Conservation (phyloP, 2,888 invertebrate species). For the Cerceris ruficornis region DNA sequence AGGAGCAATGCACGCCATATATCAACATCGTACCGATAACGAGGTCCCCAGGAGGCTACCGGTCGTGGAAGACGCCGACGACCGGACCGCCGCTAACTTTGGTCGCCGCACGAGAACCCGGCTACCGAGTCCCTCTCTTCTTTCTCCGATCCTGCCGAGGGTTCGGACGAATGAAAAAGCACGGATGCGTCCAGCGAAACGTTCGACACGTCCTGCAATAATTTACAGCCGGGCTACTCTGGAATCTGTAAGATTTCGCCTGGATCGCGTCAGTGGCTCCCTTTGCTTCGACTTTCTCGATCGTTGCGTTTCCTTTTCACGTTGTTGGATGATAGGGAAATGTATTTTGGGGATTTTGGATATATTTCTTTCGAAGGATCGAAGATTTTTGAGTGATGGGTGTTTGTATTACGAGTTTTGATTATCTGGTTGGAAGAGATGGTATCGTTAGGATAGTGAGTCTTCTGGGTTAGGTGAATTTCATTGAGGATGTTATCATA, state of each 20-base stretch:
- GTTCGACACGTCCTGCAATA: conserved; percentile 49
- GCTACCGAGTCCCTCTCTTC: conserved; percentile 27
- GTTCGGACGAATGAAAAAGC: conserved; percentile 57
- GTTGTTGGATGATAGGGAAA: not conserved
- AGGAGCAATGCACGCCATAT: conserved; percentile 78
- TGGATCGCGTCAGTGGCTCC: not conserved
- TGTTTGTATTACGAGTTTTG: no score
- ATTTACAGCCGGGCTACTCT: conserved; percentile 47
- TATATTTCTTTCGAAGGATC: no score
- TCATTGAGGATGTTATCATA: no score
- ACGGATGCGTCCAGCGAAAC: conserved; percentile 43
- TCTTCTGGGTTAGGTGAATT: no score
- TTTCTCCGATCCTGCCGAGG: conserved; percentile 63
- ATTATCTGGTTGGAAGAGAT: no score
- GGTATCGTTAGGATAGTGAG: no score
- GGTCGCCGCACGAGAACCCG: conserved; percentile 51
- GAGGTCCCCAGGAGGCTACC: conserved; percentile 79
- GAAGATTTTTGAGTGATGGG: no score
- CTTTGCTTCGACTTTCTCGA: not conserved
- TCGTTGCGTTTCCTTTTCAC: not conserved
- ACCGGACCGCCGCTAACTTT: conserved; percentile 44
- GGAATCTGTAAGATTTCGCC: conserved; percentile 30
- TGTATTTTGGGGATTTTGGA: no score
- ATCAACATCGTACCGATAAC: conserved; percentile 80
- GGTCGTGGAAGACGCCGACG: conserved; percentile 69